phyloP scores from a whole-genome alignment of 2,113 vertebrate genomes.

The Burhinus oedicnemus region DNA sequence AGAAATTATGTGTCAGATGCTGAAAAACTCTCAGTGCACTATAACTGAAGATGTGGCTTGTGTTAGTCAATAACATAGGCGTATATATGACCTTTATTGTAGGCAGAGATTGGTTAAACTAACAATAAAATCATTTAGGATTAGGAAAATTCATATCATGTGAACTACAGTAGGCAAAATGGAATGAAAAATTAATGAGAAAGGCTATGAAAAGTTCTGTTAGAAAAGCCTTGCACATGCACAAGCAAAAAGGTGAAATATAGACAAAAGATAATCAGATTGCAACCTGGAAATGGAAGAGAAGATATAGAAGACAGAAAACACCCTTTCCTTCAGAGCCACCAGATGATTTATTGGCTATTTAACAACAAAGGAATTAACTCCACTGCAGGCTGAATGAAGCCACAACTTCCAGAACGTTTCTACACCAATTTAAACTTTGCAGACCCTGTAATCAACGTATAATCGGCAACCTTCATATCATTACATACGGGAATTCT shows the following conservation, averaged over 20 bases:
- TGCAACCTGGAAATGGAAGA: background rate
- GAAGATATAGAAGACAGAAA: background rate
- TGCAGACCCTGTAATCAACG: background rate
- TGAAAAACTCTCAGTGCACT: background rate
- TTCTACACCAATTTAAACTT: background rate
- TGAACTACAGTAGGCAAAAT: background rate
- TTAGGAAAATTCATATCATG: background rate
- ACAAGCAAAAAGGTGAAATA: background rate
- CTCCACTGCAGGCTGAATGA: background rate
- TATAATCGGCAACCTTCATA: background rate
- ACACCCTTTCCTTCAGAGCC: background rate
- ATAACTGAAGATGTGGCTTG: background rate
- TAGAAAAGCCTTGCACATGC: background rate
- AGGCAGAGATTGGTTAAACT: background rate
- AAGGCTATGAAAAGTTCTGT: background rate
- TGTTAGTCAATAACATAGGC: background rate
- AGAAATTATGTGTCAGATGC: background rate
- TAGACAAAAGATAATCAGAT: background rate
- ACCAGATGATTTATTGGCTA: background rate
- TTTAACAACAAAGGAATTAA: background rate
- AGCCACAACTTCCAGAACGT: background rate
- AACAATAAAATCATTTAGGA: background rate
- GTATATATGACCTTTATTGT: background rate
- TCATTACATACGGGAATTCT: background rate
- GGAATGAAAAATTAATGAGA: background rate